Base-by-base conservation (phyloP, 2,113 vertebrate species). In the Tragelaphus scriptus region DNA sequence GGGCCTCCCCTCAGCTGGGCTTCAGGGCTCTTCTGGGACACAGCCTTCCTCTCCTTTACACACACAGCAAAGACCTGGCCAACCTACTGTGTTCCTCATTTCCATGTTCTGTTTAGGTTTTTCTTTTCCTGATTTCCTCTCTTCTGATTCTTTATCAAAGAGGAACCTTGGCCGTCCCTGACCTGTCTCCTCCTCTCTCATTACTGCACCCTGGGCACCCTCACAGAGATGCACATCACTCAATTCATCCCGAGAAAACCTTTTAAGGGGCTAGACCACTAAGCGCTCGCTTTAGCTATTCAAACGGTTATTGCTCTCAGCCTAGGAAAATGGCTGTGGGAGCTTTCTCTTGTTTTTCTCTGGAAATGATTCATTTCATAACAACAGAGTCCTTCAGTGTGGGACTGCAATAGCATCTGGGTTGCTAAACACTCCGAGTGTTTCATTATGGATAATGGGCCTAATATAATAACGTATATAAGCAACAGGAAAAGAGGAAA, bases 301-400 rank as follows among this genome's bases (percentile, higher is more conserved):
- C 44, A 58, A 71, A 84, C 0, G 0, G 56, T 58, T 65, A 49
- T 49, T 61, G 94, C 92, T 84, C 56, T 95, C 51, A 26, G 80
- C 65, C 55, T 4, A 51, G 85, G 68, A 94, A 86, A 17, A 49
- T 2, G 49, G 32, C 77, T 47, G 16, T 25, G 16, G 19, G 53
- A 85, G 61, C 71, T 80, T 85, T 55, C 25, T 3, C 51, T 91
- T 85, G 58, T 93, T 93, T 95, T 81, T 84, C 91, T 80, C 53
- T 47, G 55, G 80, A 96, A 97, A 93, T 44, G 80, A 93, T 85
- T 85, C 84, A 82, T 88, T 94, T 90, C 26, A 19, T 87, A 87
- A 84, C 51, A 58, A 71, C 82, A 63, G 55, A 85, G 93, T 47
- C 95, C 94, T 90, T 75, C 79, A 36, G 0, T 0, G 2, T 85